Base-by-base conservation (phyloP, 1,140 invertebrate species). In the Meloidogyne exigua region DNA sequence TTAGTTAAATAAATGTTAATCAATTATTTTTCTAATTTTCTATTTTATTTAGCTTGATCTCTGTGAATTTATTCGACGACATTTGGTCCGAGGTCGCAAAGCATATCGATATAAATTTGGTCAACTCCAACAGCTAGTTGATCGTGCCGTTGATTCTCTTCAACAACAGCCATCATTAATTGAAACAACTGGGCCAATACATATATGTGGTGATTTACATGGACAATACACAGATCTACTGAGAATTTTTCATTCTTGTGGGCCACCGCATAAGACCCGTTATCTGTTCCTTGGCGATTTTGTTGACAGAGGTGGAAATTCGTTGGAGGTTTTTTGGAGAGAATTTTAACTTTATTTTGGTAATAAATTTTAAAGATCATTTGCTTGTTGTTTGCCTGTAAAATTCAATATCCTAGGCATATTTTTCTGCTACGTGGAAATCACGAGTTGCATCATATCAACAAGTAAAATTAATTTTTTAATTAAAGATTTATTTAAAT, bases 361-460 rank as follows among this genome's bases (percentile, higher is more conserved):
- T n/a, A 18, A 5, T n/a, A n/a, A 9, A 5, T n/a, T 57, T 57
- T 57, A 7, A 57, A 57, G 49, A 57, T 57, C 11, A 78, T 83
- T 32, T 66, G 81, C 7, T 44, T 83, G 13, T 69, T 83, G 7
- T 74, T 83, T 25, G 77, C 80, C 18, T 77, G 69, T 23, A 83
- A 83, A 72, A 76, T 83, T 49, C 76, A 76, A 25, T 79, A 72
- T 26, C 82, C 82, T 13, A 80, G 66, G 68, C 78, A 80, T 21
- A 68, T 84, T 36, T 81, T 76, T 76, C 68, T 84, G 42, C 64
- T 83, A 32, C 76, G 82, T 26, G 82, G 82, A 66, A 83, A 83
- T 74, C 82, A 83, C 67, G 82, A 83, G 86, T 91, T 90, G 36
- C 42, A 71, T 13, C 71, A 79, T 18, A 79, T 72, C 23, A 79